Evolutionary conservation across 1,140 invertebrate species (phyloP), one percentile per base, ranked within the genome.

Genomic region (Ostrea edulis): DNA sequence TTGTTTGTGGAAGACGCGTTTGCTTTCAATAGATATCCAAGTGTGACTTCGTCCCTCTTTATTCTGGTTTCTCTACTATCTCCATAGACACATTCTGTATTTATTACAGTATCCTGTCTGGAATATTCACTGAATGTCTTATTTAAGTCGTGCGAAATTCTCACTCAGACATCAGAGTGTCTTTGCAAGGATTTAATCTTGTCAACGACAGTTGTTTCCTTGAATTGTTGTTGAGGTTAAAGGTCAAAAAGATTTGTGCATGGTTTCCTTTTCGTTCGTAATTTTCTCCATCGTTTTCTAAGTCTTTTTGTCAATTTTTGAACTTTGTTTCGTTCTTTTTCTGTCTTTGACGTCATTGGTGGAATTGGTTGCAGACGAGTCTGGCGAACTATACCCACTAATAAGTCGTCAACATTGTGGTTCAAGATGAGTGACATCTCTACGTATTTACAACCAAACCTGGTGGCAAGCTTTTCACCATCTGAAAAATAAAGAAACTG

Each of bases 401-500:
- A 94, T 0, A 98, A 95, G 89, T 98, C 97, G 91, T 98, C 97
- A 8, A 98, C 97, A 91, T 97, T 97, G 91, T 97, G 97, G 89
- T 97, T 97, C 55, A 98, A 95, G 0, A 97, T 97, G 4, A 97
- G 97, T 0, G 97, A 98, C 0, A 97, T 97, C 93, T 98, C 97
- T 91, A 97, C 97, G 92, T 97, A 97, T 92, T 97, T 97, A 92
- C 97, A 97, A 44, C 96, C 96, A 90, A 96, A 97, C 44, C 96
- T 96, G 88, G 96, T 96, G 29, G 97, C 97, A 77, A 97, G 91
- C 11, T 77, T 22, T 58, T 91, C 87, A n/a, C 91, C 94, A 71
- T 94, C 94, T 94, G 90, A 7, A 92, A 92, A 54, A 86, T 62
- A 54, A 85, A 68, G 86, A 25, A 35, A 29, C 68, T 55, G 53